A percentile compares a stretch with the other conserved stretches of the same genome.
Conservation (phyloP, 2,797 vertebrate genomes). For the Columba guinea region DNA sequence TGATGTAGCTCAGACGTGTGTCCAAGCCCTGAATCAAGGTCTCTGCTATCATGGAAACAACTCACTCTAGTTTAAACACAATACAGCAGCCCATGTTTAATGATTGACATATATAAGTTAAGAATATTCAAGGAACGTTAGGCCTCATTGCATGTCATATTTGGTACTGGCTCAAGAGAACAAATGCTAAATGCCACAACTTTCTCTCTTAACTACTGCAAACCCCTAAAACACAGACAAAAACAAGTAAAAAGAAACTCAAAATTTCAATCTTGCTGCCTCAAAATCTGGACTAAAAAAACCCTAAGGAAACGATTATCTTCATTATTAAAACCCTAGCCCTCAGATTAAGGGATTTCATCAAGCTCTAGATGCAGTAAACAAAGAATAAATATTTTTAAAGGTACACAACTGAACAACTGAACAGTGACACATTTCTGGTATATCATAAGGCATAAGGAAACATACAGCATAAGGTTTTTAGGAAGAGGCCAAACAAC, state of each 20-base stretch:
- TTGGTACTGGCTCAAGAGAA: neutral
- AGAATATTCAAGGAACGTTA: neutral
- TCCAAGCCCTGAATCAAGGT: neutral
- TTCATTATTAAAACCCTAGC: neutral
- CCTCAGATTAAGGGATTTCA: neutral
- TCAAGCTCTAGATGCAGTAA: neutral
- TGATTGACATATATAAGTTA: neutral
- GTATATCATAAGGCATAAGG: neutral
- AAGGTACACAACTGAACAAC: neutral
- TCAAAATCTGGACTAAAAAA: neutral
- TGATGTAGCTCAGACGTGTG: neutral
- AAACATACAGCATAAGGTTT: neutral
- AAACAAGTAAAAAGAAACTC: neutral
- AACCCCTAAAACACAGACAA: neutral
- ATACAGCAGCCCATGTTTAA: neutral
- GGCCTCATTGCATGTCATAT: neutral
- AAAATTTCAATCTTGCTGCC: neutral
- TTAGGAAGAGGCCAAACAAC: constrained; percentile 12
- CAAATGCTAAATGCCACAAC: neutral
- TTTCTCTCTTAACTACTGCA: neutral
- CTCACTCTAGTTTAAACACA: neutral
- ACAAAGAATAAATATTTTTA: neutral
- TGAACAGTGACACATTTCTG: neutral
- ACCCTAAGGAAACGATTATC: neutral
- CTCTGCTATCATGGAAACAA: neutral